Conservation (phyloP, 2,888 invertebrate genomes). For the Chymomyza fuscimana region DNA sequence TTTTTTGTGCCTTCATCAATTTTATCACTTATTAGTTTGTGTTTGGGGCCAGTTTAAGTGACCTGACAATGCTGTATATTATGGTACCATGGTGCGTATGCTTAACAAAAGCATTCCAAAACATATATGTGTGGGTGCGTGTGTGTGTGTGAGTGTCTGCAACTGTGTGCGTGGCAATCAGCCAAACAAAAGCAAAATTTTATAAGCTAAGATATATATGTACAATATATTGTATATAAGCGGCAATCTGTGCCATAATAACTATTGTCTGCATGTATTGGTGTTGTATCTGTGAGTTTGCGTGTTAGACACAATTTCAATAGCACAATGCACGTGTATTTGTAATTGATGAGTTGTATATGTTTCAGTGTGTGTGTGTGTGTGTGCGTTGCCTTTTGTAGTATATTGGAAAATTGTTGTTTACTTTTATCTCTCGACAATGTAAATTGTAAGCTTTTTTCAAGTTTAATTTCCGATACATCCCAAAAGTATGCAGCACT, state of each 20-base stretch:
- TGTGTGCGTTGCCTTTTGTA: neutral
- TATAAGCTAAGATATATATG: conserved; percentile 21
- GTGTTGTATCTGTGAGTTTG: neutral
- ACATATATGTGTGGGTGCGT: neutral
- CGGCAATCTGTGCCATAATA: conserved; percentile 11
- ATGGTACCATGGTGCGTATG: conserved; percentile 43
- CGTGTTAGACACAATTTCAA: neutral
- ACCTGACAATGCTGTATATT: conserved; percentile 28
- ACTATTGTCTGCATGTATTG: conserved; percentile 19
- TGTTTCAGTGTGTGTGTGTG: neutral
- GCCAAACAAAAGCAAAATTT: conserved; percentile 21
- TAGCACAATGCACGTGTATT: neutral
- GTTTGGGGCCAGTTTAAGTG: neutral
- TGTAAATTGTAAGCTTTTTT: neutral
- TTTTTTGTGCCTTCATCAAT: neutral
- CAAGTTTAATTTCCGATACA: neutral
- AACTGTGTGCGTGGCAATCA: conserved; percentile 6
- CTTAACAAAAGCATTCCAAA: conserved; percentile 38
- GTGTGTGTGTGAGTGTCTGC: neutral
- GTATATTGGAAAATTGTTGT: neutral
- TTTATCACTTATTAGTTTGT: neutral
- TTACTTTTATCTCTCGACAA: neutral
- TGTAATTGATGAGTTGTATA: neutral
- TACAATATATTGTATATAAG: conserved; percentile 1
- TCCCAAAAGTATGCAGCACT: neutral